These are phyloP conservation scores for Sceloporus tristichus DNA, from an alignment of 2,113 vertebrate species.

Conservation along the genomic window DNA sequence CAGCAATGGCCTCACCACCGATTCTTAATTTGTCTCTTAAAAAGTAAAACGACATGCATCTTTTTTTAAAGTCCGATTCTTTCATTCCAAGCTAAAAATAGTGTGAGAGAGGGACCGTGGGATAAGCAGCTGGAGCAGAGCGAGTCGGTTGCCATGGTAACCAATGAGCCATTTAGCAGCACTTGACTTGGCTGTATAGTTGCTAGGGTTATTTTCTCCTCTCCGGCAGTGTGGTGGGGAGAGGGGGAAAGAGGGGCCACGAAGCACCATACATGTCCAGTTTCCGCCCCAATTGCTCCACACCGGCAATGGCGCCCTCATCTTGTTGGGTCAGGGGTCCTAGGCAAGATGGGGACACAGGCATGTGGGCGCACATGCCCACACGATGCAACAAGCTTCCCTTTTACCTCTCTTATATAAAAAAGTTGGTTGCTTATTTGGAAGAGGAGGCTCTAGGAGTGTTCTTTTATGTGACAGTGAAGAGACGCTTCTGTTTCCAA, in stretches of 20 bases:
- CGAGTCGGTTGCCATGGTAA: slow-evolving; percentile 83
- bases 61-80: slow-evolving; percentile 74
- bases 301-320: neutral
- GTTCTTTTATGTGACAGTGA: neutral
- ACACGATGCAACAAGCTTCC: slow-evolving; percentile 36
- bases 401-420: neutral
- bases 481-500: neutral
- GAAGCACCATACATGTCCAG: neutral
- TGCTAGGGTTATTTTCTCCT: slow-evolving; percentile 70
- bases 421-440: slow-evolving; percentile 5
- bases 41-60: slow-evolving; percentile 60
- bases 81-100: slow-evolving; percentile 85
- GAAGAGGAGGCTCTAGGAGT: neutral
- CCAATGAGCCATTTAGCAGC: slow-evolving; percentile 83
- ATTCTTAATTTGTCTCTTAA: slow-evolving; percentile 58
- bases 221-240: slow-evolving; percentile 12
- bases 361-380: neutral
- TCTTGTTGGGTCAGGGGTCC: neutral
- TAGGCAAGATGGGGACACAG: neutral
- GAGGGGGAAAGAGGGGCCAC: slow-evolving; percentile 1
- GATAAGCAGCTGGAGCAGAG: slow-evolving; percentile 84
- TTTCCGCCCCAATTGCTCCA: neutral
- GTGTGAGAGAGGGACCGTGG: slow-evolving; percentile 86
- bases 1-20: slow-evolving; percentile 17
- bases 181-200: slow-evolving; percentile 79